These are phyloP conservation scores for Lamprologus speciosus DNA, from an alignment of 2,113 vertebrate species.

Conservation along the genomic window DNA sequence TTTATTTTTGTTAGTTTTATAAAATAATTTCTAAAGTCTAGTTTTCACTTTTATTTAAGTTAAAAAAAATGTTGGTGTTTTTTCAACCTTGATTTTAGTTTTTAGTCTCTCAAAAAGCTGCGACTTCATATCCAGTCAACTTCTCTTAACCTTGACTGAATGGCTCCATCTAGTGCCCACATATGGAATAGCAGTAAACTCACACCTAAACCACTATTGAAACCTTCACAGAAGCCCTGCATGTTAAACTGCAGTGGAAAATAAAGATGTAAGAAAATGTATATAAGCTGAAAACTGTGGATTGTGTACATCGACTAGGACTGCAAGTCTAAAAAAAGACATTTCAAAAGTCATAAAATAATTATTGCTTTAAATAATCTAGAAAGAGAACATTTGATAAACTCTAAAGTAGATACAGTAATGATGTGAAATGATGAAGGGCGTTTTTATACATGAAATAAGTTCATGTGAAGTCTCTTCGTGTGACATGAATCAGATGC, in stretches of 20 bases:
- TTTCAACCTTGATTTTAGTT: background rate
- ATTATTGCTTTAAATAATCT: background rate
- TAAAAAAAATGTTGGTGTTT: accelerated
- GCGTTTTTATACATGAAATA: accelerated
- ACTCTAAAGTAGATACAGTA: background rate
- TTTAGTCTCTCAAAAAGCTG: background rate
- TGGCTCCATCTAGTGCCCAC: conserved; percentile 4
- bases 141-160: background rate
- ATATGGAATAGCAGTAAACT: background rate
- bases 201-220: accelerated
- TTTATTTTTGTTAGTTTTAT: background rate
- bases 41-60: background rate
- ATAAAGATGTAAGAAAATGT: background rate
- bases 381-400: background rate
- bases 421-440: background rate
- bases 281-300: background rate
- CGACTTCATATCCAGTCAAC: background rate
- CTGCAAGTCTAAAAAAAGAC: background rate
- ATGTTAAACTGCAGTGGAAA: background rate
- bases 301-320: background rate
- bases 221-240: background rate
- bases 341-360: accelerated
- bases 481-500: accelerated
- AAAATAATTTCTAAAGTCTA: background rate
- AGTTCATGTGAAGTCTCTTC: background rate